Evolutionary conservation across 2,113 vertebrate species (phyloP), one percentile per base, ranked within the genome.

Genomic region (Sinocyclocheilus anshuiensis): DNA sequence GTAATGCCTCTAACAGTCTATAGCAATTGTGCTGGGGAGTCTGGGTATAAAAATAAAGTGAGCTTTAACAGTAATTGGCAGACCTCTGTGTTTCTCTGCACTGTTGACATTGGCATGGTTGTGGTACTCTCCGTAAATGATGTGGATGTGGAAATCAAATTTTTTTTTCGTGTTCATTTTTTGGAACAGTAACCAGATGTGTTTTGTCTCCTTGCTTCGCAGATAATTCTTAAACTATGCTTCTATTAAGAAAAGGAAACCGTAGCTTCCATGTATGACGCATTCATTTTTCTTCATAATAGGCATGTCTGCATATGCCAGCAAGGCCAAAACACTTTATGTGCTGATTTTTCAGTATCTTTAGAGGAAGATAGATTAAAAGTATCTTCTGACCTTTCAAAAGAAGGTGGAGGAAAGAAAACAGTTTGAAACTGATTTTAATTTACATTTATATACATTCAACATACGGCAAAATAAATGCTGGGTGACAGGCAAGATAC

Each of bases 21-120:
- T 55, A 63, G 57, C 20, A 16, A 18, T 80, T 80, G 36, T 80
- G 22, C 57, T 63, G 15, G 36, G 67, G 77, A 71, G 84, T 42
- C 33, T 61, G 78, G 10, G 57, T 76, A 36, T n/a, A 50, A 33
- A 82, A 86, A 86, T 12, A 11, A 18, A 69, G 24, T 36, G 55
- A 39, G 57, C 36, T 57, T 39, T 65, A 65, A 65, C 15, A 29
- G 48, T 20, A 72, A 50, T 83, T 71, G 81, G 81, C 81, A 53
- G 63, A 83, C 42, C 13, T 55, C 83, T 7, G 13, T 36, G 26
- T 53, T 78, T 65, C 61, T 78, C 42, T 84, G 39, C 71, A 45
- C 26, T 87, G 76, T 80, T 87, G 79, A 85, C 78, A 16, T 85
- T 85, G 78, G 78, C 71, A 22, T 18, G 59, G 8, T n/a, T 53